Evolutionary conservation across 1,140 invertebrate genomes (phyloP).

Genomic region (Tigriopus japonicus): DNA sequence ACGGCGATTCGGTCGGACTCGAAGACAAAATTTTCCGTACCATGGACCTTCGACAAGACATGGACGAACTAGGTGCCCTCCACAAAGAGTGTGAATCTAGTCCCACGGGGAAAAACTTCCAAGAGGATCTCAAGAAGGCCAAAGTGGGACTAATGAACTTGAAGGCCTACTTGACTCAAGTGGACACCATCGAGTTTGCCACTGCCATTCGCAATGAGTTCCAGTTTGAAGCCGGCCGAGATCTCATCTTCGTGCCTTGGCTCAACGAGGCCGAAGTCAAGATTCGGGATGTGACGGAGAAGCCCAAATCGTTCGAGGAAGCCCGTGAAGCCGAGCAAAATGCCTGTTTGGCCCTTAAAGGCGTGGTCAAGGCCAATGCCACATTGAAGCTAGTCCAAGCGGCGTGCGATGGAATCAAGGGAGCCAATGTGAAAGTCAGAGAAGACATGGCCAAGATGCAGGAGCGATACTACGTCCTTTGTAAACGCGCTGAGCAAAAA

Average conservation of each 20-base stretch:
- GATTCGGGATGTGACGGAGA: neutral
- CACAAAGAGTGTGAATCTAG: constrained; percentile 7
- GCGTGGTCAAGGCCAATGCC: constrained; percentile 2
- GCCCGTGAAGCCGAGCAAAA: neutral
- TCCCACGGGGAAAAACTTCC: neutral
- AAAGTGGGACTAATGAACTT: constrained; percentile 2
- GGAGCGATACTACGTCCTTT: constrained; percentile 10
- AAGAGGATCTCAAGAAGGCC: constrained; percentile 5
- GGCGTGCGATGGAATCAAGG: neutral
- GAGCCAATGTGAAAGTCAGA: neutral
- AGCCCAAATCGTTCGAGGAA: constrained; percentile 8
- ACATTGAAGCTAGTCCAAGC: neutral
- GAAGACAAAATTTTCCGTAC: neutral
- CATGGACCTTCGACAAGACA: constrained; percentile 2
- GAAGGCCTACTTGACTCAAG: constrained; percentile 1
- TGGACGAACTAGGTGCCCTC: neutral
- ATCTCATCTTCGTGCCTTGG: neutral
- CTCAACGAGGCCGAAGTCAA: neutral
- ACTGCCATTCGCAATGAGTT: neutral
- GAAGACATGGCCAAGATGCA: constrained; percentile 1
- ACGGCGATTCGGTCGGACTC: neutral
- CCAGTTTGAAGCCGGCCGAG: neutral
- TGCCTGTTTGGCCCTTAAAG: neutral
- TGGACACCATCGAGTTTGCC: neutral
- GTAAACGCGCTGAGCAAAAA: neutral